Evolutionary conservation across 2,888 invertebrate genomes (phyloP).

Genomic region (Hesperia comma): DNA sequence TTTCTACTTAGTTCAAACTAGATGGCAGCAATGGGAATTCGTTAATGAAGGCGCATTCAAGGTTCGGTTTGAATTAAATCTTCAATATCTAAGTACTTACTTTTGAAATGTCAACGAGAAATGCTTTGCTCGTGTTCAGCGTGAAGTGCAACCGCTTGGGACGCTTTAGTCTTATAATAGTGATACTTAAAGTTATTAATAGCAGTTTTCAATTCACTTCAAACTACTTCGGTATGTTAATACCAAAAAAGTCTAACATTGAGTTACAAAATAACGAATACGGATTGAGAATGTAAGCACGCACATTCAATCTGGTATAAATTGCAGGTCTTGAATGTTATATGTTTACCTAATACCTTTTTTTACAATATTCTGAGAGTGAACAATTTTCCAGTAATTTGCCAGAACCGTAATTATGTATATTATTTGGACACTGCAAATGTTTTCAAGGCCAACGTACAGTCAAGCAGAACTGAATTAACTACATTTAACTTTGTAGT

Average conservation of each 20-base stretch:
- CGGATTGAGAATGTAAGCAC: too few species aligned
- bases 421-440: conserved; percentile 25
- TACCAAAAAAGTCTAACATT: too few species aligned
- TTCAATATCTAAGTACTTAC: conserved; percentile 1
- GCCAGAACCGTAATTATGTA: conserved; percentile 7
- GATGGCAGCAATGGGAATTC: conserved; percentile 34
- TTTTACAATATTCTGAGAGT: conserved; percentile 8
- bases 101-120: conserved; percentile 3
- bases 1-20: conserved; percentile 31
- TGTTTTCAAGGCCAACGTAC: conserved; percentile 22
- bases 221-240: too few species aligned
- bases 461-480: conserved; percentile 26
- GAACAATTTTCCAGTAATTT: conserved; percentile 22
- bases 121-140: neutral
- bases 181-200: too few species aligned
- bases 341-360: too few species aligned
- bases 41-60: conserved; percentile 14
- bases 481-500: conserved; percentile 6
- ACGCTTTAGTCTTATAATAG: neutral
- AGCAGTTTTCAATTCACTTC: too few species aligned
- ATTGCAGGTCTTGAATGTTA: neutral
- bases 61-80: conserved; percentile 8
- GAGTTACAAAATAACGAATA: too few species aligned
- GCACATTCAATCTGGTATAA: too few species aligned
- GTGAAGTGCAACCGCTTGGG: neutral